Evolutionary conservation across 2,888 invertebrate genomes (phyloP).

Genomic region (Eurois occulta): DNA sequence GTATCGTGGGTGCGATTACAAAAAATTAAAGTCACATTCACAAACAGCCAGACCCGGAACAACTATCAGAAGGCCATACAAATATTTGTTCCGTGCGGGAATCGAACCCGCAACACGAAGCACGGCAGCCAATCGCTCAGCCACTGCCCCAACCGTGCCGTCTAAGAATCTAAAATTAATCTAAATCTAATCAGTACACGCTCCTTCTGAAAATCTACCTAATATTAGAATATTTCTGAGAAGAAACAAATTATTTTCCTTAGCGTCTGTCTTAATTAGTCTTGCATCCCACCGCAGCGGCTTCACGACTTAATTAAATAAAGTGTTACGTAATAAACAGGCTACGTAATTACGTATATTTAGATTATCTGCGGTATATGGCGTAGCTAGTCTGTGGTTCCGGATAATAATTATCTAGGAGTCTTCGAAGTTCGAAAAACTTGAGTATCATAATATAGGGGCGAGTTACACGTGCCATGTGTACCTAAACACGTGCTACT

Average conservation of each 20-base stretch:
- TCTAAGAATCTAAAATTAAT: too few species aligned
- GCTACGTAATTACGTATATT: conserved; percentile 4
- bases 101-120: too few species aligned
- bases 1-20: too few species aligned
- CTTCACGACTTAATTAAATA: conserved; percentile 39
- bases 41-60: too few species aligned
- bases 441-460: neutral
- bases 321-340: conserved; percentile 10
- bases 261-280: conserved; percentile 34
- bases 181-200: neutral
- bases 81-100: too few species aligned
- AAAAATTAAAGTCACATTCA: too few species aligned
- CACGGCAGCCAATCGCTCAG: too few species aligned
- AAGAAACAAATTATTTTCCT: conserved; percentile 20
- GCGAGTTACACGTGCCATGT: neutral
- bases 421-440: neutral
- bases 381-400: neutral
- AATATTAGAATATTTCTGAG: neutral
- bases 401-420: neutral
- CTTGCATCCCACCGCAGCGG: conserved; percentile 27
- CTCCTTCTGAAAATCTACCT: neutral
- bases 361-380: conserved; percentile 10
- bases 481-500: neutral
- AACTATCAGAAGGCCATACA: too few species aligned
- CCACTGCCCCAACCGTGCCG: too few species aligned